A percentile compares a stretch with the other conserved stretches of the same genome.
phyloP scores from a whole-genome alignment of 92 coral and sea anemone genomes.

The Metridium senile region DNA sequence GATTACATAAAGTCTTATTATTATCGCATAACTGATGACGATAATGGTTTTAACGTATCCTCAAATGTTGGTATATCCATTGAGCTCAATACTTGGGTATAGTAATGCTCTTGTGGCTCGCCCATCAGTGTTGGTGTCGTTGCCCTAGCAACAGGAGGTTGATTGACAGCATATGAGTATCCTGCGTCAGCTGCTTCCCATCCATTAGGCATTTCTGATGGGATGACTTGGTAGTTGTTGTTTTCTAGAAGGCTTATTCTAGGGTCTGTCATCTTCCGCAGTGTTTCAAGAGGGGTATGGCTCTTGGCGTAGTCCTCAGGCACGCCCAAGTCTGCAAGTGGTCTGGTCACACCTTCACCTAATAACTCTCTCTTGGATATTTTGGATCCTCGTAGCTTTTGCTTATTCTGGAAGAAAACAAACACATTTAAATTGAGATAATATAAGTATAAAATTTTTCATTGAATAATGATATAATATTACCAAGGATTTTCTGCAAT shows the following conservation, averaged over 20 bases:
- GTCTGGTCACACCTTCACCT: constrained; percentile 92
- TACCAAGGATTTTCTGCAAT: not conserved
- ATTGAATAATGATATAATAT: no score
- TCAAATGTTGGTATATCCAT: constrained; percentile 99
- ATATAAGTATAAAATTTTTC: no score
- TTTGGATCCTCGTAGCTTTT: constrained; percentile 69
- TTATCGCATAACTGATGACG: constrained; percentile 46
- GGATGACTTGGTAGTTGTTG: constrained; percentile 27
- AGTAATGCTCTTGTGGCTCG: constrained; percentile 55
- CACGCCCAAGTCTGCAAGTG: constrained; percentile 51
- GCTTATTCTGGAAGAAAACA: constrained; percentile 67
- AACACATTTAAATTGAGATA: no score
- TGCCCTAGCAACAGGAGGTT: constrained; percentile 81
- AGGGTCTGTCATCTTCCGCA: constrained; percentile 76
- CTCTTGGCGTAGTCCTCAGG: constrained; percentile 52
- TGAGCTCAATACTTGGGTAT: constrained; percentile 67
- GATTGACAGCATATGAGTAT: constrained; percentile 39
- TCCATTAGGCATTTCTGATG: constrained; percentile 38
- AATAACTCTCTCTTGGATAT: constrained; percentile 86
- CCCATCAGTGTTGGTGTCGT: constrained; percentile 79
- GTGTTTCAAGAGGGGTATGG: constrained; percentile 65
- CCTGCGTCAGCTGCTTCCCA: constrained; percentile 72
- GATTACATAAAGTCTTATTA: constrained; percentile 2
- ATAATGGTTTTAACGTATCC: constrained; percentile 90
- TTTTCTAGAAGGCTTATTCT: constrained; percentile 47